Evolutionary conservation across 2,797 vertebrate species (phyloP).

Genomic region (Eulemur rubriventer): DNA sequence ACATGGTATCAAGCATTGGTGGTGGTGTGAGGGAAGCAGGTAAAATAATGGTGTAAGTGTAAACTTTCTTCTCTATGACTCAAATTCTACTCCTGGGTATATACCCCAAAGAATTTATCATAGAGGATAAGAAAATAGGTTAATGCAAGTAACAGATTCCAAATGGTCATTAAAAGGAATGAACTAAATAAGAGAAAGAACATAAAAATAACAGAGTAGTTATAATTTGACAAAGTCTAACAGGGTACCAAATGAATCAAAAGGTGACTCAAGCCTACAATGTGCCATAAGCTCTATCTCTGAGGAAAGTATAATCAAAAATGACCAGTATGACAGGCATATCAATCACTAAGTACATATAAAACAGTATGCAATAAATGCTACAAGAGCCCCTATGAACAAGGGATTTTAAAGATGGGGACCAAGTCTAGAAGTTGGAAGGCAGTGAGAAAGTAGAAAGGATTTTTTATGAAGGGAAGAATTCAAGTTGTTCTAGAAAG

Average conservation of each 20-base stretch:
- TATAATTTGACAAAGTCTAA: neutral
- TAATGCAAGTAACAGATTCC: neutral
- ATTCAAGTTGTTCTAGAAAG: neutral
- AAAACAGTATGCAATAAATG: neutral
- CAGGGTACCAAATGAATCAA: neutral
- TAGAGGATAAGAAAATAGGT: neutral
- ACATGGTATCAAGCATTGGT: neutral
- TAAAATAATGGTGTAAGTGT: neutral
- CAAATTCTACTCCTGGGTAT: neutral
- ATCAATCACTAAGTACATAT: neutral
- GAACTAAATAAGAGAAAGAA: neutral
- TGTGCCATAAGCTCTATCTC: neutral
- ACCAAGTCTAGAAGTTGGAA: neutral
- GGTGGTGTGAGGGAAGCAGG: neutral
- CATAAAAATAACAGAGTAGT: neutral
- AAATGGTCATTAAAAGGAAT: neutral
- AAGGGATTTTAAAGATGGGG: neutral
- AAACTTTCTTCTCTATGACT: neutral
- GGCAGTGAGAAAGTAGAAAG: neutral
- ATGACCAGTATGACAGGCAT: neutral
- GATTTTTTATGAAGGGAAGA: neutral
- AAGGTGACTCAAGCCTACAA: neutral
- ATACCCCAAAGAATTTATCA: neutral
- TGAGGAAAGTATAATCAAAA: neutral
- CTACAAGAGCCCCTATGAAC: neutral